Base-by-base conservation (phyloP, 2,797 vertebrate genomes). In the Atherinosoma microstoma region DNA sequence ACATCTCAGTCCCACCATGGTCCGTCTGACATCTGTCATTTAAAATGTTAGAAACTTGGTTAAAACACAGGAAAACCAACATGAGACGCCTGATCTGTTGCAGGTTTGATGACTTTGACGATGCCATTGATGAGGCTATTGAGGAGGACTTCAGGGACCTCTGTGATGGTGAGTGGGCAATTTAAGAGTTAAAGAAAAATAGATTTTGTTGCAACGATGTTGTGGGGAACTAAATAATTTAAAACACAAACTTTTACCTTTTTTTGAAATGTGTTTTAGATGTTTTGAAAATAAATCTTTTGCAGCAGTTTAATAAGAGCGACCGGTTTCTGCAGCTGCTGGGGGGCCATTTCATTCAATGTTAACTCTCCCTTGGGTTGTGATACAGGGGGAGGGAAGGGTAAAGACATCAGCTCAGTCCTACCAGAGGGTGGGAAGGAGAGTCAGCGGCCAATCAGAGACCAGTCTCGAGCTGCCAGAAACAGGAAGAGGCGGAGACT, bases 71-170 rank as follows among this genome's bases (percentile, higher is more conserved):
- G n/a, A n/a, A n/a, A 34, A 34, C 18, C 22, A 27, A 34, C 7
- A 4, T 42, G 6, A 58, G 10, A 15, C 57, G 0, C 20, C 2
- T 60, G 51, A 49, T 61, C 27, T 70, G 49, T 51, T 78, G 24
- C 92, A 99, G 98, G 89, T 99, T 99, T 91, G 98, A 99, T 89
- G 98, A 99, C 84, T 99, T 99, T 83, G 98, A 99, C 56, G 98
- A 99, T 75, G 98, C 98, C 66, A 99, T 99, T 13, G 98, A 99
- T 76, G 98, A 99, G 87, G 98, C 98, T 2, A 99, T 99, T 75
- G 97, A 99, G 90, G 97, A 99, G 69, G 97, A 99, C 74, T 92
- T 97, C 78, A 95, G 96, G 70, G 97, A 98, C 72, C 91, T 95
- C 45, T 96, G 97, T 67, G 95, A 92, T 75, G 97, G 97, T 97